These are phyloP conservation scores for Cosmia trapezina DNA, from an alignment of 2,888 invertebrate species.

Conservation along the genomic window DNA sequence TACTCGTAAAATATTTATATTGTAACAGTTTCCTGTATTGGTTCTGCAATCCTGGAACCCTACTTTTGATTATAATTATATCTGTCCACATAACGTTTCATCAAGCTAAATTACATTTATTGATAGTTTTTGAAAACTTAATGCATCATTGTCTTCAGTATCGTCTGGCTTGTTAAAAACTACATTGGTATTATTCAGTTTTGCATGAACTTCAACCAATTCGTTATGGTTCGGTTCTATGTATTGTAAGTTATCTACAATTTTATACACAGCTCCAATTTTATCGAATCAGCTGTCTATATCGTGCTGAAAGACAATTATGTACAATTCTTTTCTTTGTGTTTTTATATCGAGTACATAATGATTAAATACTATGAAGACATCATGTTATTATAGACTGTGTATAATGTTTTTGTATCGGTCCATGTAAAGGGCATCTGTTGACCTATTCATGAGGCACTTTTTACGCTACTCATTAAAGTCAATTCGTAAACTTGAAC, in stretches of 20 bases:
- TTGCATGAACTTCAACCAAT: conserved; percentile 26
- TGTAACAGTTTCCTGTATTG: conserved; percentile 22
- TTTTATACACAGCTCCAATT: conserved; percentile 22
- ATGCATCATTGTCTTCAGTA: conserved; percentile 3
- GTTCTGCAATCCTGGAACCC: neutral
- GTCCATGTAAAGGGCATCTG: conserved; percentile 58
- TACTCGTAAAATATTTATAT: conserved; percentile 7
- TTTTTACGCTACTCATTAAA: conserved; percentile 51
- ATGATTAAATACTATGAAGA: conserved; percentile 33
- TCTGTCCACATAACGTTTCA: neutral
- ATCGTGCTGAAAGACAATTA: conserved; percentile 30
- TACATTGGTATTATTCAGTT: neutral
- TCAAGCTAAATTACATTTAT: neutral
- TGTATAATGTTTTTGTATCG: conserved; percentile 35
- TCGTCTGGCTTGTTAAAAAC: conserved; percentile 7
- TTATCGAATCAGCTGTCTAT: conserved; percentile 49
- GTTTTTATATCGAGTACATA: conserved; percentile 29
- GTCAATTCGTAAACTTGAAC: conserved; percentile 65
- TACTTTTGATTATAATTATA: neutral
- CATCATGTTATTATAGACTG: conserved; percentile 25
- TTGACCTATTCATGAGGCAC: conserved; percentile 54
- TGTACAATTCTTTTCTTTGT: conserved; percentile 26
- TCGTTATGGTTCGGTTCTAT: conserved; percentile 18
- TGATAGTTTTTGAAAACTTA: neutral
- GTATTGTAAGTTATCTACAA: conserved; percentile 21